Conservation (phyloP, 2,888 invertebrate species). For the Metacarcinus magister region DNA sequence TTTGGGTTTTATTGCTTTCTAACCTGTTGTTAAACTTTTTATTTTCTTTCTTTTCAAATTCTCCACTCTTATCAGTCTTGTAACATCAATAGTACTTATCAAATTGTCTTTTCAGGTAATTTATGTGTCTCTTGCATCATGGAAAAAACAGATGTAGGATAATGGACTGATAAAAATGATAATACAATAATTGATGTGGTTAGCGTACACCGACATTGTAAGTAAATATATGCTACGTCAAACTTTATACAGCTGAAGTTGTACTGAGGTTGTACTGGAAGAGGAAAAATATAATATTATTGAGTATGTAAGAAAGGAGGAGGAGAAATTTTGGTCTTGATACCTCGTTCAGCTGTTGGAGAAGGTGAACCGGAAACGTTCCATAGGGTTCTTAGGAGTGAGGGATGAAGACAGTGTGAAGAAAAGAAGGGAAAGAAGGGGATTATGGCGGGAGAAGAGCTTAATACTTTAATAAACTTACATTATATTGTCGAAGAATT, state of each 20-base stretch:
- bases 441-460: background rate
- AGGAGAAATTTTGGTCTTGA: background rate
- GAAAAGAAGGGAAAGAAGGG: background rate
- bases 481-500: background rate
- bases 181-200: background rate
- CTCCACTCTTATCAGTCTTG: too few relatives aligned
- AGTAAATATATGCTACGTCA: background rate
- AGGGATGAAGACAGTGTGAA: background rate
- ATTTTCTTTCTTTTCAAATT: too few relatives aligned
- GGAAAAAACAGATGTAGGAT: background rate
- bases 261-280: background rate
- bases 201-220: background rate
- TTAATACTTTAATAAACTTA: constrained; percentile 18
- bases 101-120: too few relatives aligned
- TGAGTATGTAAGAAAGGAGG: background rate
- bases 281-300: background rate
- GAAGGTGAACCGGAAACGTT: constrained; percentile 40
- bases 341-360: background rate
- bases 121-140: too few relatives aligned
- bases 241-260: background rate
- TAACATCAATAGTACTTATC: too few relatives aligned
- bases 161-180: background rate
- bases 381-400: background rate
- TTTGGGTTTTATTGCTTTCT: too few relatives aligned
- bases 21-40: too few relatives aligned